Conservation (phyloP, 2,113 vertebrate genomes). For the Crotalus horridus region DNA sequence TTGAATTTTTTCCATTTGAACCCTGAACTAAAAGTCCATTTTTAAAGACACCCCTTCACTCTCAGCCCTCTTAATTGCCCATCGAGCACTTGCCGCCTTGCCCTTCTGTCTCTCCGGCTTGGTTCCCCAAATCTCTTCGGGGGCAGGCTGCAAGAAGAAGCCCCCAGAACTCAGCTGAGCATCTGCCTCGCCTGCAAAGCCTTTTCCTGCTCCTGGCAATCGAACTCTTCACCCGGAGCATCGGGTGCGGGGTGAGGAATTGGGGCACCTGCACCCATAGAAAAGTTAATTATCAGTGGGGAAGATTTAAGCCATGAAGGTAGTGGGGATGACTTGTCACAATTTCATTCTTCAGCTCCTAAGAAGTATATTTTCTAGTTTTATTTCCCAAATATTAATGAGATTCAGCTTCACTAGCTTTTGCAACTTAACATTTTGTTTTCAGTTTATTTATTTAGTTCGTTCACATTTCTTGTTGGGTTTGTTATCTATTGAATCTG, state of each 20-base stretch:
- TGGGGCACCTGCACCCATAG: neutral
- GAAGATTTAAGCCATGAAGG: neutral
- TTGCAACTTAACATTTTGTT: neutral
- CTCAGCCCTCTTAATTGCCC: neutral
- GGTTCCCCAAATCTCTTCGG: neutral
- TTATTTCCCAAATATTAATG: neutral
- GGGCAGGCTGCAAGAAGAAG: neutral
- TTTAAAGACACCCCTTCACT: neutral
- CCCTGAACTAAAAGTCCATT: neutral
- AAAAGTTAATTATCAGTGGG: neutral
- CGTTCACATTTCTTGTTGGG: neutral
- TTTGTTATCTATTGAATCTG: neutral
- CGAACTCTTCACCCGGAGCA: neutral
- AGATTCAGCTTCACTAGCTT: neutral
- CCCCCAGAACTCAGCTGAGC: neutral
- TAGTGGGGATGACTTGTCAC: neutral
- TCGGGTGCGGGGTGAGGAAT: neutral
- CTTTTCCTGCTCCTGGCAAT: neutral
- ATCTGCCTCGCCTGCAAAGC: neutral
- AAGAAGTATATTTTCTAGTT: neutral
- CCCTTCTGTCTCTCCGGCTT: neutral
- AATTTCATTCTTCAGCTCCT: neutral
- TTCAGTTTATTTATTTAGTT: neutral
- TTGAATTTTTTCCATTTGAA: neutral
- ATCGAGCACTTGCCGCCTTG: neutral